Percentiles rank a stretch among this genome's conserved stretches.
These are phyloP conservation scores for Acanthosepion lycidas DNA, from an alignment of 2,888 invertebrate species.

Conservation along the genomic window DNA sequence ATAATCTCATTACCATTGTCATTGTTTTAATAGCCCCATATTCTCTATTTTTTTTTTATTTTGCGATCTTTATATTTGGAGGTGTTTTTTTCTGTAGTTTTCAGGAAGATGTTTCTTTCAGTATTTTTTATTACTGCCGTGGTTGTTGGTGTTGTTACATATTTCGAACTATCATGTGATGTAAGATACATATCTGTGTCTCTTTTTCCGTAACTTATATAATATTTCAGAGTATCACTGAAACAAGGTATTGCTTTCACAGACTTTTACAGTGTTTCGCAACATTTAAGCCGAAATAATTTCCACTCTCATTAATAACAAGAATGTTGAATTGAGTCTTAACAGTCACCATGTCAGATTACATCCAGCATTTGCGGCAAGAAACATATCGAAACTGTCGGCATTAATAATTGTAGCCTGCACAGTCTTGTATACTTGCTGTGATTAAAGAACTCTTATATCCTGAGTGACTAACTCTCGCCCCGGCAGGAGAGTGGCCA, in stretches of 20 bases:
- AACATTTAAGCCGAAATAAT: background rate
- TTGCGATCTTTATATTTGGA: too few relatives aligned
- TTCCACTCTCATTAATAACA: background rate
- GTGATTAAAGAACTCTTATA: conserved; percentile 18
- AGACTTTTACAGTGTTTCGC: background rate
- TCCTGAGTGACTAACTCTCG: background rate
- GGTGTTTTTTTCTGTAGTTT: too few relatives aligned
- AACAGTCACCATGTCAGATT: background rate
- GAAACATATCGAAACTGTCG: background rate
- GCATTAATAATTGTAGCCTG: background rate
- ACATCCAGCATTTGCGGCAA: background rate
- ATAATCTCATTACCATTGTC: too few relatives aligned
- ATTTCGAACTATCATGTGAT: background rate
- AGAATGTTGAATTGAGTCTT: background rate
- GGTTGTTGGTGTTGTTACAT: background rate
- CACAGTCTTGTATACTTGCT: background rate
- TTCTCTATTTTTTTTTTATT: too few relatives aligned
- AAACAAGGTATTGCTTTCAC: background rate
- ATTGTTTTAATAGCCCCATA: too few relatives aligned
- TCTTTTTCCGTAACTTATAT: background rate
- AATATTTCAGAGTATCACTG: background rate
- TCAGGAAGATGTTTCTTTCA: too few relatives aligned
- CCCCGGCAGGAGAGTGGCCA: background rate
- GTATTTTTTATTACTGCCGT: background rate
- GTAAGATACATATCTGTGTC: background rate